phyloP scores from a whole-genome alignment of 53 echinoderm and acorn worm genomes.

The Holothuria leucospilota region DNA sequence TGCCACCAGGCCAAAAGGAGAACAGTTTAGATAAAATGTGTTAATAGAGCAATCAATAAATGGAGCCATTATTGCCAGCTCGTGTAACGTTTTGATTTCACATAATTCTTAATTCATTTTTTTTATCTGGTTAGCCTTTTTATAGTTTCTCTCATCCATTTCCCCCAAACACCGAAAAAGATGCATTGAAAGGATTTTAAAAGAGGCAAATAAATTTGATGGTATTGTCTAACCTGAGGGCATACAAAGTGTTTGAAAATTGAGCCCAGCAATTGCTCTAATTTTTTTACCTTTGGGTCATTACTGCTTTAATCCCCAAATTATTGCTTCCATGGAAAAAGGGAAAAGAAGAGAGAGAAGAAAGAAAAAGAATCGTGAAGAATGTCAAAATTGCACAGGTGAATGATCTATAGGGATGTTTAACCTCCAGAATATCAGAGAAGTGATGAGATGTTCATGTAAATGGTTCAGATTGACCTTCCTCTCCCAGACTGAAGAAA shows the following conservation, averaged over 20 bases:
- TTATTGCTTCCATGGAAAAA: constrained; percentile 14
- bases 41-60: constrained; percentile 39
- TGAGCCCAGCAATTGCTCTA: constrained; percentile 50
- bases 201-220: constrained; percentile 23
- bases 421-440: no score
- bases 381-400: constrained; percentile 35
- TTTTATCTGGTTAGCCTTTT: constrained; percentile 5
- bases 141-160: constrained; percentile 2
- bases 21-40: constrained; percentile 41
- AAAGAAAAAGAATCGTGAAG: not conserved
- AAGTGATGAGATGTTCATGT: no score
- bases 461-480: no score
- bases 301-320: constrained; percentile 40
- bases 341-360: not conserved
- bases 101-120: constrained; percentile 40
- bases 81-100: constrained; percentile 47
- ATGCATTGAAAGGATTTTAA: constrained; percentile 18
- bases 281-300: constrained; percentile 42
- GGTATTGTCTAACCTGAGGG: constrained; percentile 38
- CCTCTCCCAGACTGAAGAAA: no score
- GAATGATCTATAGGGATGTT: constrained; percentile 29
- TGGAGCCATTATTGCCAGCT: constrained; percentile 37
- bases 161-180: not conserved
- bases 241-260: constrained; percentile 41
- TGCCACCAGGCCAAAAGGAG: constrained; percentile 15